Evolutionary conservation across 2,113 vertebrate species (phyloP).

Genomic region (Eupsittula cactorum): DNA sequence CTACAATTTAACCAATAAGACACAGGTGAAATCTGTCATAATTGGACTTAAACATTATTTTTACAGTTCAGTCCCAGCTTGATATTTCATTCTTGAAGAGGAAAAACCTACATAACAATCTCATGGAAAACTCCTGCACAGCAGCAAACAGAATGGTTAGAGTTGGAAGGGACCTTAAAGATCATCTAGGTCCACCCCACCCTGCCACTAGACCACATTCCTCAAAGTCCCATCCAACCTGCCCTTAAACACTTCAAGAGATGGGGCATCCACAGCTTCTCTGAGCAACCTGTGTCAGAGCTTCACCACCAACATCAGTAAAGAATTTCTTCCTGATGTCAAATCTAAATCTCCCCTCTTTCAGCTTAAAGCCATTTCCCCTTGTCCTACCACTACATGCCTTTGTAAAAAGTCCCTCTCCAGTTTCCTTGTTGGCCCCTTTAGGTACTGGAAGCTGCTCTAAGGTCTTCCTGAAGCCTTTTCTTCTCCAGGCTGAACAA

Average conservation of each 20-base stretch:
- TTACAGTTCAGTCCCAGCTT: background rate
- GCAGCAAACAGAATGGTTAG: background rate
- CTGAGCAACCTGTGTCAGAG: background rate
- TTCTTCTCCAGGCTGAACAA: background rate
- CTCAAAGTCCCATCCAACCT: background rate
- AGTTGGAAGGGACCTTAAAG: background rate
- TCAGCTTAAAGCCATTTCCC: background rate
- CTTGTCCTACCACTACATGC: background rate
- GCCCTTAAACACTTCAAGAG: background rate
- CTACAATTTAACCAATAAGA: background rate
- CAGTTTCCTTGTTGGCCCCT: background rate
- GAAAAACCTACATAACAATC: background rate
- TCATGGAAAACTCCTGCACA: background rate
- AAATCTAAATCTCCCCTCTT: background rate
- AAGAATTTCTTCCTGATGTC: background rate
- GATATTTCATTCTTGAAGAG: background rate
- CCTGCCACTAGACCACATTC: background rate
- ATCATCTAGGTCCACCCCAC: background rate
- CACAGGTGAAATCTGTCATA: background rate
- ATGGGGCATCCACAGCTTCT: background rate
- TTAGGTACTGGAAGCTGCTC: background rate
- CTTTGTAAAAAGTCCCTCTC: background rate
- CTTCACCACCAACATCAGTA: background rate
- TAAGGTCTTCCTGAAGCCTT: background rate
- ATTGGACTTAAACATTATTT: background rate